Evolutionary conservation across 2,888 invertebrate genomes (phyloP), one percentile per base, ranked within the genome.

Genomic region (Alsophila aescularia): DNA sequence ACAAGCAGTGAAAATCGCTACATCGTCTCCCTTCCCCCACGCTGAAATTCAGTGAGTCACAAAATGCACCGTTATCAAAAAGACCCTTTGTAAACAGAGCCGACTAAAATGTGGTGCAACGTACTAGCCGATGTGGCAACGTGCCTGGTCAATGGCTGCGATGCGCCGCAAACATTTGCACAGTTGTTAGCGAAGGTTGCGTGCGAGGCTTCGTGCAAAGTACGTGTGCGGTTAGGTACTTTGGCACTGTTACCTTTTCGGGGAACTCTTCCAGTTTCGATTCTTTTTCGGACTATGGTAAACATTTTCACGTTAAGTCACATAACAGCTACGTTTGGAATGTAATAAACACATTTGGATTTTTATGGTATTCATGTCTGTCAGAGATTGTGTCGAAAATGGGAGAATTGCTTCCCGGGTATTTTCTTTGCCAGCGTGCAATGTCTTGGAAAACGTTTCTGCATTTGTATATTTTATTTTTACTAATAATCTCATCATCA

Each of bases 21-120:
- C 27, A 41, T 35, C 49, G 40, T 15, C 0, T 59, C 14, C 3
- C 34, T 69, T 64, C 9, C 0, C 47, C 64, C 65, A 41, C 34
- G 36, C 57, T 15, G 51, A 69, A 72, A 71, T 69, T 64, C 65
- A 66, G 67, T 81, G 82, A 84, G 63, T 81, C 78, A 81, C 76
- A 77, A 78, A 79, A 75, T 67, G 76, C 74, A 64, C 65, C 67
- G 79, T 77, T 81, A 84, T 83, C 82, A 79, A 78, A 82, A 81
- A 80, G 55, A 73, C 75, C 79, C 74, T 77, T 69, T 66, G 72
- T 70, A 75, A 73, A 75, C 77, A 75, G 53, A 58, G 60, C 60
- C 51, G 66, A 72, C 73, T 79, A 70, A 79, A 82, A 79, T 77
- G 63, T 71, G 71, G 78, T 77, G 78, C 78, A 75, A 70, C 62